Evolutionary conservation across 1,140 invertebrate genomes (phyloP), one percentile per base, ranked within the genome.

Genomic region (Eriosoma lanigerum): DNA sequence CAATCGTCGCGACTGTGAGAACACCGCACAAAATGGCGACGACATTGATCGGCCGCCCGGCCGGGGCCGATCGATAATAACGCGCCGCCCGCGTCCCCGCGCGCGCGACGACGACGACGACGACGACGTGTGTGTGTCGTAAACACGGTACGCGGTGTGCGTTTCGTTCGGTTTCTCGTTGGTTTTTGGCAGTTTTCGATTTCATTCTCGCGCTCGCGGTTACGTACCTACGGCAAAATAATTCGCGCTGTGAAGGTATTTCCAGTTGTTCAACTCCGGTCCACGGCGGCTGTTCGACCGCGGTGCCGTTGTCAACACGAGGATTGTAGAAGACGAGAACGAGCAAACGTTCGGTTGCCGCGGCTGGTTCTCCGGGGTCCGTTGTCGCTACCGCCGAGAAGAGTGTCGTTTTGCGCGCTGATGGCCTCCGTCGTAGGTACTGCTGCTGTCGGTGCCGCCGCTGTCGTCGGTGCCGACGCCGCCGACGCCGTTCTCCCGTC

Each of bases 401-500:
- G 32, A 38, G 32, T n/a, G n/a, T 38, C 32, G 32, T 38, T 38
- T 38, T 38, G 32, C 8, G 32, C 32, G 68, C 9, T 24, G 24
- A 72, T 52, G 68, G 68, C 26, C 68, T 72, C 68, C 9, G 68
- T 21, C 66, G 44, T 26, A 32, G 64, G 64, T 44, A 46, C 29
- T 48, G 75, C 62, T 29, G 32, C 32, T 24, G 26, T 24, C 29
- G 72, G 29, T 29, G 72, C 32, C 17, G 72, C 12, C 72, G 70
- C 26, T n/a, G 68, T 10, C 38, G 75, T 56, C 38, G 24, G 19
- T 26, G 54, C 75, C 56, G 75, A 21, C n/a, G 72, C 54, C 17
- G 46, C 48, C 10, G 72, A 26, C 26, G 75, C 56, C 19, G 83
- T 82, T 84, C 83, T 83, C 84, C 88, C 89, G 89, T 90, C 91